Evolutionary conservation across 2,797 vertebrate species (phyloP), one percentile per base, ranked within the genome.

Genomic region (Myotis vivesi): DNA sequence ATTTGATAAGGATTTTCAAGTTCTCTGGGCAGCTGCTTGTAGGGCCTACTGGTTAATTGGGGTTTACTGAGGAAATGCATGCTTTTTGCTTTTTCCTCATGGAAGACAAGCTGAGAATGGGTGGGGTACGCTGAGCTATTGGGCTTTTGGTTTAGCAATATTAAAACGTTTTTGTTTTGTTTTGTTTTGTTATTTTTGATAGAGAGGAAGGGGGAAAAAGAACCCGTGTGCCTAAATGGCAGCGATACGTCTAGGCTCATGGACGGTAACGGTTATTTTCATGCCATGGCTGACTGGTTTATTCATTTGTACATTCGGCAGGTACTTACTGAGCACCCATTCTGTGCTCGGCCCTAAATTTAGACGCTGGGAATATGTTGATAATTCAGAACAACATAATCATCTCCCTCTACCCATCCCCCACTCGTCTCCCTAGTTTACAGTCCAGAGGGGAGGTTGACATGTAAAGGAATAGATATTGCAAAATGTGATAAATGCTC

Each of bases 1-100:
- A 44, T 87, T 96, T 89, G 95, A 68, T 81, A 93, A 79, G 82
- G 86, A 75, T 81, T 84, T 75, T 88, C 44, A 66, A 89, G 15
- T 89, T 71, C 28, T 83, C 41, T 23, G 13, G 36, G 36, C 77
- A 85, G 46, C 69, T 84, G 46, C 38, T 84, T 83, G 3, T 28
- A 88, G 59, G 85, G 73, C 86, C 46, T 22, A 75, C 38, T 64
- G 87, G 19, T 55, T 92, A 57, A 91, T 94, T 79, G 75, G 64
- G 16, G n/a, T 82, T 92, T 90, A 64, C 36, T 36, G 49, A 95
- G 86, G 73, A 69, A 93, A 59, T 38, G 36, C 25, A 53, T 69
- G 53, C 71, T 83, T 89, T 83, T 93, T 84, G 30, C 13, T 76
- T 92, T 87, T 85, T 55, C 38, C 22, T 72, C 10, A 2, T 30